Base-by-base conservation (phyloP, 2,888 invertebrate genomes). In the Druceiella hillmani region DNA sequence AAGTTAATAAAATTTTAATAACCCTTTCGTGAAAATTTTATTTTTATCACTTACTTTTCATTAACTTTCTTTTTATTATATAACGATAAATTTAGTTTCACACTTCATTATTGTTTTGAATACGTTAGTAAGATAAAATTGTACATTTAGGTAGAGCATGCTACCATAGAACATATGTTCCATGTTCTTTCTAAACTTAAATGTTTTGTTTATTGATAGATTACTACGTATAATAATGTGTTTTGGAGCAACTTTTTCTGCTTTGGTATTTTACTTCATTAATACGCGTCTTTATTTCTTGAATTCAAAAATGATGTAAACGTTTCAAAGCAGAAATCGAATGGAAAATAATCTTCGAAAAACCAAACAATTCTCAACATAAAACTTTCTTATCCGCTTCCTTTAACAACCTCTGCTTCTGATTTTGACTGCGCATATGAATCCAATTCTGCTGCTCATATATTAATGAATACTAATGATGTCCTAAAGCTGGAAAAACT, bases 211-310 rank as follows among this genome's bases (percentile, higher is more conserved):
- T 25, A 25, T 10, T 11, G 25, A 25, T 25, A 7, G 12, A 25
- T 25, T 25, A 12, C 12, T 25, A 12, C 12, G 25, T 4, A 12
- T 12, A n/a, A n/a, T n/a, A n/a, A n/a, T n/a, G n/a, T n/a, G n/a
- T n/a, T n/a, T n/a, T n/a, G n/a, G 25, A 25, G 25, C 12, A 25
- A 10, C 25, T 25, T 25, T 4, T 25, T 25, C 25, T 25, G 25
- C 25, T 10, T n/a, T n/a, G n/a, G n/a, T n/a, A n/a, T 25, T 25
- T 25, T 43, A 50, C 36, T 11, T 46, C 41, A 44, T 41, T 40
- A 47, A 41, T 14, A 26, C 17, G 10, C 34, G 29, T 29, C 10
- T 3, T 30, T 11, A 14, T 30, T 30, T 30, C 17, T 30, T 14
- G 30, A 30, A 15, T 15, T 30, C n/a, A 30, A 30, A 25, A 25